phyloP scores from a whole-genome alignment of 2,797 vertebrate species.

The Mormyrus hasselquistii region DNA sequence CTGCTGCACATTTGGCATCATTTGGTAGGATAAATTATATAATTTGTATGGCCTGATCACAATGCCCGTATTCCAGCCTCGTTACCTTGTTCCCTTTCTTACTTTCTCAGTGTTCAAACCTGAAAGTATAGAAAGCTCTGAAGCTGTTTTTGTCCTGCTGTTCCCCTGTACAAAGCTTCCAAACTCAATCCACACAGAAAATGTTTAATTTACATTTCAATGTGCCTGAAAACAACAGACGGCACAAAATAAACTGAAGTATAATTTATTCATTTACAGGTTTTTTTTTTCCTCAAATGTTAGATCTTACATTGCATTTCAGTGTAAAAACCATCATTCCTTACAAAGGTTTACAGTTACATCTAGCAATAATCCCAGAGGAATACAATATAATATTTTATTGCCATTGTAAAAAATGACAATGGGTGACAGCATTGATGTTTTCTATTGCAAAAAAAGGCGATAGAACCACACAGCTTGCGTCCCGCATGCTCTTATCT shows the following conservation, averaged over 20 bases:
- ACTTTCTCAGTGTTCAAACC: background rate
- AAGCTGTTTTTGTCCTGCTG: background rate
- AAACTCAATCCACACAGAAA: background rate
- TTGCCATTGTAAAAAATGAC: conserved; percentile 71
- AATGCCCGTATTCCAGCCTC: background rate
- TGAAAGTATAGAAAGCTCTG: background rate
- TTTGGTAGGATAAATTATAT: background rate
- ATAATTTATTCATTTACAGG: conserved; percentile 48
- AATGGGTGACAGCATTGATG: conserved; percentile 71
- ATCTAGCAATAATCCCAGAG: conserved; percentile 76
- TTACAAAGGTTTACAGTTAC: conserved; percentile 80
- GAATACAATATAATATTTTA: conserved; percentile 73
- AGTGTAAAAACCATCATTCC: conserved; percentile 75
- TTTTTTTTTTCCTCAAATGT: conserved; percentile 53
- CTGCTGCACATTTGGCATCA: background rate
- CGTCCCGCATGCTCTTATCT: conserved; percentile 54
- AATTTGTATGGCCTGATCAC: background rate
- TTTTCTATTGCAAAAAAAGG: conserved; percentile 62
- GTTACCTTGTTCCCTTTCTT: background rate
- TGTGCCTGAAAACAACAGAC: conserved; percentile 55
- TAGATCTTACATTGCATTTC: conserved; percentile 61
- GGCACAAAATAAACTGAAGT: conserved; percentile 48
- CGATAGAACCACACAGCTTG: conserved; percentile 55
- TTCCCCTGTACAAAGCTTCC: background rate
- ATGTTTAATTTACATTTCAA: conserved; percentile 48